Base-by-base conservation (phyloP, 1,140 invertebrate species). In the Helicoverpa zea region DNA sequence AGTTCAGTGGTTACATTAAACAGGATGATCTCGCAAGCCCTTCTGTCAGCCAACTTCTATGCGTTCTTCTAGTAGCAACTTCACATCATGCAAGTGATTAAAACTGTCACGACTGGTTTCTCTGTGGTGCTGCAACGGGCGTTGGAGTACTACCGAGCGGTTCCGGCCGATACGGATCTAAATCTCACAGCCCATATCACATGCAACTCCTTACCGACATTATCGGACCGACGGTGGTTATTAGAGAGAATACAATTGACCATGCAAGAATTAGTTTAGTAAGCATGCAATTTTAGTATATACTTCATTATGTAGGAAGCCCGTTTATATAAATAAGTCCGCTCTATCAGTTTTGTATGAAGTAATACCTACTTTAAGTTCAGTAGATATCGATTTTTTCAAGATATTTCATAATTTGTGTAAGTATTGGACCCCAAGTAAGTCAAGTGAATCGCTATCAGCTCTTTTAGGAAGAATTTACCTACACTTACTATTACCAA, bases 161-260 rank as follows among this genome's bases (percentile, higher is more conserved):
- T 61, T 61, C 58, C 58, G 58, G 3, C 1, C 58, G 58, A 61
- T 61, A 23, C 12, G 23, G 12, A 29, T 61, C 58, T 61, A 61
- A 43, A 61, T 61, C 58, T 61, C 23, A 13, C 29, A 29, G 11
- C 58, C 58, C 23, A 61, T 61, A 61, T 61, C 58, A 61, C 23
- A 61, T 61, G 58, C 58, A 61, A 61, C 58, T 29, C 14, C 23
- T 5, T 14, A 61, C 29, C 30, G 29, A 23, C 58, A 29, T 61
- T 29, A 61, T 61, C 58, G 58, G 23, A 61, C 23, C 58, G 12
- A 9, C 29, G 58, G 10, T 30, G 58, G 23, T 61, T 23, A 61
- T 61, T 30, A 29, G 23, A 29, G 23, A 29, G 12, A 30, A 29
- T 11, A 29, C 58, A 29, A 61, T 61, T 61, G 58, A 30, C 29